Evolutionary conservation across 2,797 vertebrate genomes (phyloP).

Genomic region (Vipera latastei): DNA sequence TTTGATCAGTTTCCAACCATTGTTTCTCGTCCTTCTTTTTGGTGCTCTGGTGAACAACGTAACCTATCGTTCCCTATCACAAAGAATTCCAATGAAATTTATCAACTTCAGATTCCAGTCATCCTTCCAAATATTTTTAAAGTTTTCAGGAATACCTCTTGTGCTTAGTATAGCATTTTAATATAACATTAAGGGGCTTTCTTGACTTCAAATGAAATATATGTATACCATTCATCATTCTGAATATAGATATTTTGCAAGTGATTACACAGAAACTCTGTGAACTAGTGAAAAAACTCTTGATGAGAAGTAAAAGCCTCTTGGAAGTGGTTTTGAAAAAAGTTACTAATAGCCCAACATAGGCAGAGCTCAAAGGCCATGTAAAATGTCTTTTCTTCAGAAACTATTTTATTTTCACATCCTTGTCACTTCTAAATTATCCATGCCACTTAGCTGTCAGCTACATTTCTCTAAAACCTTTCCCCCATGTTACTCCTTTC

Average conservation of each 20-base stretch:
- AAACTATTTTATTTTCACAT: slow-evolving; percentile 2
- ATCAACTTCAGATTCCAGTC: background rate
- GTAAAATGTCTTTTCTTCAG: background rate
- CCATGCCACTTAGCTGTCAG: background rate
- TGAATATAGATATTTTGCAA: background rate
- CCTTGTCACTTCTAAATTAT: slow-evolving; percentile 2
- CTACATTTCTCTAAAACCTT: background rate
- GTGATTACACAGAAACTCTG: background rate
- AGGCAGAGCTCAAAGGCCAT: background rate
- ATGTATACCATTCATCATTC: background rate
- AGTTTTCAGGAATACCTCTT: background rate
- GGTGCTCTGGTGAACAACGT: too few species aligned
- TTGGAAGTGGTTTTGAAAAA: background rate
- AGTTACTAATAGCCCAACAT: background rate
- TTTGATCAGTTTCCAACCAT: too few species aligned
- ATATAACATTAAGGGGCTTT: background rate
- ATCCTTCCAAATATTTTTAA: background rate
- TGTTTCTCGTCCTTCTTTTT: too few species aligned
- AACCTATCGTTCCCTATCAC: background rate
- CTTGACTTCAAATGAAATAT: background rate
- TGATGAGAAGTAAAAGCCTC: background rate
- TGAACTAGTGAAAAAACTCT: background rate
- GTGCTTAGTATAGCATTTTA: background rate
- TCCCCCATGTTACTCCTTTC: background rate
- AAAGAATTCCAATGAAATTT: background rate